Conservation (phyloP, 1,140 invertebrate genomes). For the Thalassaphorura encarpata region DNA sequence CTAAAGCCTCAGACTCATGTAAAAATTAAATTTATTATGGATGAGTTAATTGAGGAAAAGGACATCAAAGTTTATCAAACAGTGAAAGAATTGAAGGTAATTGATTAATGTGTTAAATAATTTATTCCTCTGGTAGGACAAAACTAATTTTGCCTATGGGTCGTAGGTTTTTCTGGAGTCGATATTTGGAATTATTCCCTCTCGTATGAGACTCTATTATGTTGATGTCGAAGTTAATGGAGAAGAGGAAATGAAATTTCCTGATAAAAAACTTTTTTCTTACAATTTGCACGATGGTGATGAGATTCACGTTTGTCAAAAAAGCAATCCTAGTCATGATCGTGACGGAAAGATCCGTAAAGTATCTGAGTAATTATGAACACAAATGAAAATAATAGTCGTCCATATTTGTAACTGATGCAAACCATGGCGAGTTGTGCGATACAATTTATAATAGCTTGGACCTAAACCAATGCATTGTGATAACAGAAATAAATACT, state of each 20-base stretch:
- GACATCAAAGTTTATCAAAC: constrained; percentile 41
- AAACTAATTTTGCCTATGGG: constrained; percentile 12
- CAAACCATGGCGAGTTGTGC: no score
- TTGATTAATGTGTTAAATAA: background rate
- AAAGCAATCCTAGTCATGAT: no score
- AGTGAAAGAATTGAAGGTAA: constrained; percentile 57
- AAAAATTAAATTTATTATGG: constrained; percentile 69
- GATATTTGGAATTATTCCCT: constrained; percentile 61
- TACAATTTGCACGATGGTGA: constrained; percentile 83
- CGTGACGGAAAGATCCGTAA: no score
- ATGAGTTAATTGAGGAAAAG: constrained; percentile 55
- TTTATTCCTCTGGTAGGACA: background rate
- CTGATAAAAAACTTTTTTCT: constrained; percentile 76
- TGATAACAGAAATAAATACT: no score
- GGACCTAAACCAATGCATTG: no score
- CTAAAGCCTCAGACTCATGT: constrained; percentile 73
- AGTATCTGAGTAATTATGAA: no score
- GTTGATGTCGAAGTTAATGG: constrained; percentile 54
- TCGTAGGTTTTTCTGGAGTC: background rate
- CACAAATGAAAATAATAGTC: no score
- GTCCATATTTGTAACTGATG: no score
- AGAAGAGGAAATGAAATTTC: constrained; percentile 77
- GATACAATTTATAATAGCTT: no score
- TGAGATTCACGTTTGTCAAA: constrained; percentile 71
- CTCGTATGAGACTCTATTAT: constrained; percentile 63